Evolutionary conservation across 1,140 invertebrate genomes (phyloP).

Genomic region (Microvelia longipes): DNA sequence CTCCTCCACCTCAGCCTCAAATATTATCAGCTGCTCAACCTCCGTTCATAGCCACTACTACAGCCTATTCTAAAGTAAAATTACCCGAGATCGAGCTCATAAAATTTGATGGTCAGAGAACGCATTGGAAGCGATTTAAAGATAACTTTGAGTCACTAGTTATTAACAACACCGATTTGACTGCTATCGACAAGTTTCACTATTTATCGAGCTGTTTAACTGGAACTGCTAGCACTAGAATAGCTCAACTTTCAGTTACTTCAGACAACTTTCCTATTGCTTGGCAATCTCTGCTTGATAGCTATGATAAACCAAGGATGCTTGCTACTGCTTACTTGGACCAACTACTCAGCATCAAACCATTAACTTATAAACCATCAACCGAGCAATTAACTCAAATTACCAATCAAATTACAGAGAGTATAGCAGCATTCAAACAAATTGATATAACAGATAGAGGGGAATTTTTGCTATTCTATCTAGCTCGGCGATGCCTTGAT

Average conservation of each 20-base stretch:
- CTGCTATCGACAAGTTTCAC: not conserved
- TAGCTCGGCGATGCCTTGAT: not conserved
- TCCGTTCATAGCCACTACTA: too few relatives aligned
- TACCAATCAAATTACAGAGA: not conserved
- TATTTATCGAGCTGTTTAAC: not conserved
- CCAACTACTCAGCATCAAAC: not conserved
- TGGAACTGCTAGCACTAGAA: not conserved
- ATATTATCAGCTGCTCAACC: too few relatives aligned
- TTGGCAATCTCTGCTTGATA: not conserved
- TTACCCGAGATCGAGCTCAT: not conserved
- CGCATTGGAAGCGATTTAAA: not conserved
- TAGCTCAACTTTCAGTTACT: not conserved
- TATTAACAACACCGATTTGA: not conserved
- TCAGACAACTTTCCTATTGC: not conserved
- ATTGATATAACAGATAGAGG: not conserved
- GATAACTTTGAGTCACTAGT: not conserved
- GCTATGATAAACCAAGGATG: not conserved
- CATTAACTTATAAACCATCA: not conserved
- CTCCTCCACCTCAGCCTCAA: too few relatives aligned
- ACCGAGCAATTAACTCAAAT: not conserved
- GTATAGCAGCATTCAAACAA: not conserved
- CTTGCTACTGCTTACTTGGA: not conserved
- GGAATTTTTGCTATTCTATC: not conserved
- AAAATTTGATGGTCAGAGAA: not conserved
- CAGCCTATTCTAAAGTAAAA: not conserved